Percentiles rank a stretch among this genome's conserved stretches.
Evolutionary conservation across 2,113 vertebrate species (phyloP).

Genomic region (Manacus vitellinus): DNA sequence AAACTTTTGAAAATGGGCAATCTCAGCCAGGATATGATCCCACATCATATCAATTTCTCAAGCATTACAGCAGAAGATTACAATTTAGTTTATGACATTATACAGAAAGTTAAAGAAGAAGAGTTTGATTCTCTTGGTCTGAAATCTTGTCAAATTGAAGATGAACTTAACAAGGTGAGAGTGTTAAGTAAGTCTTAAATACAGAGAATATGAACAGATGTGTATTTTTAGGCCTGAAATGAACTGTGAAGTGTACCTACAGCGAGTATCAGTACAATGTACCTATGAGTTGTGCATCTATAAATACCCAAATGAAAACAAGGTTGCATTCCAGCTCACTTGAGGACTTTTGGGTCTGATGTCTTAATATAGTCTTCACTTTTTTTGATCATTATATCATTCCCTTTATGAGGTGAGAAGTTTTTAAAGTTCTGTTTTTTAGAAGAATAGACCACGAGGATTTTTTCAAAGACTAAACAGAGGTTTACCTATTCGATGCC

Average conservation of each 20-base stretch:
- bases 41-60: conserved; percentile 89
- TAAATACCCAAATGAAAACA: not conserved
- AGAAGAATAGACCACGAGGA: not conserved
- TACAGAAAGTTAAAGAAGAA: conserved; percentile 81
- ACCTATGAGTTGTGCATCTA: rapidly evolving
- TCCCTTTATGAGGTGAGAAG: not conserved
- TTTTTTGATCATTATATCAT: not conserved
- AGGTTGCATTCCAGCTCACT: not conserved
- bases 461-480: not conserved
- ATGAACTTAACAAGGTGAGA: conserved; percentile 91
- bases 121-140: conserved; percentile 82
- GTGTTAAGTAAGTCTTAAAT: not conserved
- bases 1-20: conserved; percentile 81
- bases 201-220: not conserved
- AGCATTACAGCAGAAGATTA: conserved; percentile 85
- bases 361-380: not conserved
- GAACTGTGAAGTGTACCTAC: not conserved
- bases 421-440: not conserved
- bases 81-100: conserved; percentile 82
- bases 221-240: not conserved
- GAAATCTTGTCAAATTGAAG: conserved; percentile 86
- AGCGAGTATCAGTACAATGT: not conserved
- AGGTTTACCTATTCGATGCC: not conserved
- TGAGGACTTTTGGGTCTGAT: not conserved
- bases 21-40: conserved; percentile 83